A percentile compares a stretch with the other conserved stretches of the same genome.
phyloP scores from a whole-genome alignment of 2,113 vertebrate genomes.

The Sander vitreus region DNA sequence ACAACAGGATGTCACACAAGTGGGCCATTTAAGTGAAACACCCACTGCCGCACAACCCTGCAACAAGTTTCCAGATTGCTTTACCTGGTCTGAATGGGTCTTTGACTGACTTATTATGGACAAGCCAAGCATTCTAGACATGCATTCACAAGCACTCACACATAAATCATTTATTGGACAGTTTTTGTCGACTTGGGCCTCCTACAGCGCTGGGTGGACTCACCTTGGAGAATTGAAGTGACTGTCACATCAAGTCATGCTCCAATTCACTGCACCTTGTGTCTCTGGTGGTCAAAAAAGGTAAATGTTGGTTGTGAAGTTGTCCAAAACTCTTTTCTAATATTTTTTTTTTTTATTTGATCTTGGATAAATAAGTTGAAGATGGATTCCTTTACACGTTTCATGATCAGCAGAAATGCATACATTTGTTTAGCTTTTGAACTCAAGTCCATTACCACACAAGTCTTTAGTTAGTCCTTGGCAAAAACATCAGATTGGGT shows the following conservation, averaged over 20 bases:
- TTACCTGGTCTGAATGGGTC: too few species aligned
- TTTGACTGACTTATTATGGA: not conserved
- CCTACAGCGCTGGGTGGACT: not conserved
- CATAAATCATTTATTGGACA: conserved; percentile 24
- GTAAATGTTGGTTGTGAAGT: not conserved
- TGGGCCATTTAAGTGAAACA: too few species aligned
- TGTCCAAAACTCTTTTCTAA: not conserved
- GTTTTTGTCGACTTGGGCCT: not conserved
- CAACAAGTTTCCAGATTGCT: too few species aligned
- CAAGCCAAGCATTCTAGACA: not conserved
- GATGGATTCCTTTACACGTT: not conserved
- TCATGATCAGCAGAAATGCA: not conserved
- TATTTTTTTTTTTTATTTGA: not conserved
- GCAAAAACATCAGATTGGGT: not conserved
- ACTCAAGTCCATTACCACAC: not conserved
- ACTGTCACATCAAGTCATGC: not conserved
- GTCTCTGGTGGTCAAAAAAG: not conserved
- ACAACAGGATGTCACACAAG: too few species aligned
- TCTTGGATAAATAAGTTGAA: not conserved
- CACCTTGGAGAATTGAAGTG: conserved; percentile 2
- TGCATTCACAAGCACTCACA: not conserved
- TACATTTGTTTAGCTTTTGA: not conserved
- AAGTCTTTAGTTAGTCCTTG: not conserved
- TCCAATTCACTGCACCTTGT: not conserved
- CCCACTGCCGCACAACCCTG: too few species aligned